Percentiles rank a stretch among this genome's conserved stretches.
These are phyloP conservation scores for Larimichthys crocea DNA, from an alignment of 2,113 vertebrate species.

Conservation along the genomic window DNA sequence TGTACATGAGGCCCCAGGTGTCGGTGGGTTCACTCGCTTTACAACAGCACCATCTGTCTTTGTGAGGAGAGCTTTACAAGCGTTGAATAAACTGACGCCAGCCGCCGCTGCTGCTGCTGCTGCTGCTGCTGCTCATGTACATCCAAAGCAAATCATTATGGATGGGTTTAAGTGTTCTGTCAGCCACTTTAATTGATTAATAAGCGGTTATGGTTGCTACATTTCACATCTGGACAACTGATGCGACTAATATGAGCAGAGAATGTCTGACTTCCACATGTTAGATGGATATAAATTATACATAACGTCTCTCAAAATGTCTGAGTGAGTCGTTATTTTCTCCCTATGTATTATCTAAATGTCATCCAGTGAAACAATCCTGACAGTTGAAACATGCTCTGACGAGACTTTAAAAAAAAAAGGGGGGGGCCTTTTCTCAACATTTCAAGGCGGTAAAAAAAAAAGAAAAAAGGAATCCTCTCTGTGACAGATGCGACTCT, in stretches of 20 bases:
- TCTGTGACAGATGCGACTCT: slow-evolving; percentile 54
- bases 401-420: slow-evolving; percentile 12
- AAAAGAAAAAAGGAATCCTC: slow-evolving; percentile 9
- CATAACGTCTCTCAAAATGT: slow-evolving; percentile 8
- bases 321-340: slow-evolving; percentile 35
- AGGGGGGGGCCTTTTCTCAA: neutral
- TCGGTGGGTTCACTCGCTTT: too few species aligned
- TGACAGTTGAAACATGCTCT: slow-evolving; percentile 4
- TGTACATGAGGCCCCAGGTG: too few species aligned
- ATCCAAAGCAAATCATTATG: neutral
- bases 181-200: slow-evolving; percentile 36
- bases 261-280: slow-evolving; percentile 18
- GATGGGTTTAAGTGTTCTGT: slow-evolving; percentile 19
- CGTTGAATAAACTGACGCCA: neutral
- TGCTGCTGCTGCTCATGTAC: neutral
- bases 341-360: slow-evolving; percentile 15
- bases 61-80: slow-evolving; percentile 38
- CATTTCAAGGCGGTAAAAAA: slow-evolving; percentile 16
- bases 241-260: slow-evolving; percentile 16
- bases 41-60: too few species aligned
- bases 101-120: neutral
- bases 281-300: slow-evolving; percentile 32
- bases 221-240: slow-evolving; percentile 10
- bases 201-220: slow-evolving; percentile 2
- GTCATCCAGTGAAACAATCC: slow-evolving; percentile 19